Evolutionary conservation across 2,797 vertebrate genomes (phyloP), one percentile per base, ranked within the genome.

Genomic region (Channa striata): DNA sequence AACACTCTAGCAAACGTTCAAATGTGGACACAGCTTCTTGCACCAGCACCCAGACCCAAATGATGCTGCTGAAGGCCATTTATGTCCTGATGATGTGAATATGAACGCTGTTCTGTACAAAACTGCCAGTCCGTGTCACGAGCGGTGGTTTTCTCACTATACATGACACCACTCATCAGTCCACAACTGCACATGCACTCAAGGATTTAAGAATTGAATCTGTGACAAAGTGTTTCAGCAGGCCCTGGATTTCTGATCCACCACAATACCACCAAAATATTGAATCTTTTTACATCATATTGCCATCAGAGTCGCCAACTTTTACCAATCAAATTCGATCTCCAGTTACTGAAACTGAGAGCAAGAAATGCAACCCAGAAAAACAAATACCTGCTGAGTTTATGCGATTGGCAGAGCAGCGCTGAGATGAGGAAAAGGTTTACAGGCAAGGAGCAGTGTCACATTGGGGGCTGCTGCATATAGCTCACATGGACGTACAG

Each of bases 361-460:
- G 19, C 30, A 36, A 49, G 6, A 52, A 23, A 13, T 12, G 30
- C 7, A 64, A 53, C 17, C 46, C 69, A 77, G 68, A 44, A 61
- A n/a, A 54, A 57, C 19, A 68, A 61, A 67, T 42, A 48, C n/a
- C n/a, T 33, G 37, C 57, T 44, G 58, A 49, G 43, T 43, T 75
- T 19, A 40, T 39, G 57, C 52, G 67, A 12, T 3, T 44, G 36
- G 66, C 43, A 51, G 25, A 66, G 68, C 44, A 20, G 65, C 50
- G 62, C n/a, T 77, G 47, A 40, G 11, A 79, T 77, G 82, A 11
- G 49, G 56, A 77, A 69, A 84, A 90, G 87, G 84, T 82, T 90
- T 87, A 81, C 56, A 81, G 80, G 73, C 77, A 82, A 78, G 86
- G 68, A 79, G 62, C 70, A 68, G 52, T 33, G 58, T 76, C 76